Evolutionary conservation across 2,113 vertebrate genomes (phyloP), one percentile per base, ranked within the genome.

Genomic region (Tragelaphus strepsiceros): DNA sequence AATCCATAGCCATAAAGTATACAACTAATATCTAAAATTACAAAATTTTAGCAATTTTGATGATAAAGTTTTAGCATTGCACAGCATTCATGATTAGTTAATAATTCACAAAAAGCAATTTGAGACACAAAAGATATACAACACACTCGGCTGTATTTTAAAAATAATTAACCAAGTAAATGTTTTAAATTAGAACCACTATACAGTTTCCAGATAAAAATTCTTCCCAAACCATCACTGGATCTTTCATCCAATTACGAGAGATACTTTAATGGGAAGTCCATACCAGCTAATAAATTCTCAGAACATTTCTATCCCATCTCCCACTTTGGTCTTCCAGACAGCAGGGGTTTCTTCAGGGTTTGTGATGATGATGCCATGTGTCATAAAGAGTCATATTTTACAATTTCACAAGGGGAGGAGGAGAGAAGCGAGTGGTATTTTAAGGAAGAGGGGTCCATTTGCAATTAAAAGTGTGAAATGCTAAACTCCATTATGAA

Each of bases 401-500:
- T 85, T 96, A 39, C 39, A 81, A 80, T 88, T 95, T 82, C 80
- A 19, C 32, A 19, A 84, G n/a, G 19, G 46, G 15, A 32, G 56
- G 0, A 43, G 22, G 16, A 30, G 39, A 32, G 26, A 54, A 87
- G 26, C 30, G 39, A 53, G 8, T 0, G 10, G 32, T 5, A 2
- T 54, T 16, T 14, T 9, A n/a, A 95, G 30, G 54, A 51, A 62
- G 67, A 62, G 28, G 53, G 87, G 96, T 97, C 96, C 96, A 95
- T 88, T 97, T 96, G 87, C 98, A 98, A 98, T 98, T 98, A 98
- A 98, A 98, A 98, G 97, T 97, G 93, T 77, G 98, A 98, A 98
- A 97, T 97, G 98, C 98, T 99, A 97, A 98, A 98, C 97, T 97
- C 97, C 97, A 98, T 99, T 98, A 98, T 98, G 96, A 98, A 99